Evolutionary conservation across 1,140 invertebrate genomes (phyloP), one percentile per base, ranked within the genome.

Genomic region (Bombus sylvicola): DNA sequence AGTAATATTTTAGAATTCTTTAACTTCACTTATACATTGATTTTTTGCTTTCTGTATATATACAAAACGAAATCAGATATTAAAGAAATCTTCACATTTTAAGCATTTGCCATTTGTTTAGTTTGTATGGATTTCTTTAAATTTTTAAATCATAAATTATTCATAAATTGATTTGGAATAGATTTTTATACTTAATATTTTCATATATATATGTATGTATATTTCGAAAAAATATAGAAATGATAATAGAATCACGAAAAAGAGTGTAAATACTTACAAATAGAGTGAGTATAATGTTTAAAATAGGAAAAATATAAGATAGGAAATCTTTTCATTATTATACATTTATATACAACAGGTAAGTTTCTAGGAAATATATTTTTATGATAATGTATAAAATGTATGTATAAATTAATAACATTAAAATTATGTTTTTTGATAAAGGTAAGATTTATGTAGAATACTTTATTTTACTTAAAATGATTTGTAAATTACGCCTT

Each of bases 171-270:
- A 47, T 83, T 83, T 78, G 15, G 13, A 25, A 59, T 31, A 72
- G 31, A 59, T 37, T 79, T 84, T 79, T 72, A 72, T 34, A 37
- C 59, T 62, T n/a, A 6, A 69, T 80, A 69, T 69, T 41, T 71
- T 28, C 69, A 41, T 53, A 59, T 18, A 31, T 59, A 47, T 43
- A 78, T 78, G 37, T 78, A 78, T 43, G 41, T 71, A 62, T 57
- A 53, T 31, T 53, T 68, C 13, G 22, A 18, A 39, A 71, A 62
- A 41, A 72, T 53, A 34, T 69, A 66, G 34, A 59, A 25, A 53
- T 41, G n/a, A 43, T 59, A 69, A 43, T 3, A 39, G 18, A 59
- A 72, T 71, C n/a, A 81, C 28, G 12, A 22, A 78, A 31, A 4
- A 22, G 9, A 47, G 2, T 64, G 1, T 64, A 41, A 57, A 25